phyloP scores from a whole-genome alignment of 2,797 vertebrate species.

The Cetoscarus ocellatus region DNA sequence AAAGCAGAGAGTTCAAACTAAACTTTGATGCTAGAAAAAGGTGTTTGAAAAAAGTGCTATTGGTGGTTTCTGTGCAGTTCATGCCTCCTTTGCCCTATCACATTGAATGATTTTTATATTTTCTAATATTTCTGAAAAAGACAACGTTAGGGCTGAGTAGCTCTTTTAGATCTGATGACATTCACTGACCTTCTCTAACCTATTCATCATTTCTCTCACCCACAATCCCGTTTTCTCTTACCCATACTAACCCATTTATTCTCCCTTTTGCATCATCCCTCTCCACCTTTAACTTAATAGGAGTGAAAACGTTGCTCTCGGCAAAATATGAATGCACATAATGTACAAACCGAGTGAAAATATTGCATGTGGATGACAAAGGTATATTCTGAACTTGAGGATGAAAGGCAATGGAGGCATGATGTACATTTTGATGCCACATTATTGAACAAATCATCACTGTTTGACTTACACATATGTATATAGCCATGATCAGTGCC shows the following conservation, averaged over 20 bases:
- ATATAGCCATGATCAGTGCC: no score
- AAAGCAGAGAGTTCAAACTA: not conserved
- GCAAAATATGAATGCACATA: slow-evolving; percentile 3
- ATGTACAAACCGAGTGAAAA: not conserved
- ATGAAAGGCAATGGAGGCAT: not conserved
- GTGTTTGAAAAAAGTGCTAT: not conserved
- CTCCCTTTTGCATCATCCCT: slow-evolving; percentile 18
- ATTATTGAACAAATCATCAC: not conserved
- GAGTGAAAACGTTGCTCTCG: slow-evolving; percentile 7
- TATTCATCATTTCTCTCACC: slow-evolving; percentile 36
- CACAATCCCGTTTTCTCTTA: slow-evolving; percentile 11
- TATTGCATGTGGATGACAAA: not conserved
- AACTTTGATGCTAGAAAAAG: not conserved
- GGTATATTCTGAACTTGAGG: not conserved
- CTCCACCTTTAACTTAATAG: slow-evolving; percentile 25
- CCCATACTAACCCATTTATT: slow-evolving; percentile 26
- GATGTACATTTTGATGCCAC: not conserved
- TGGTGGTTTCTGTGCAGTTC: not conserved
- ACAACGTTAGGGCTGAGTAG: slow-evolving; percentile 14
- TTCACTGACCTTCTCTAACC: slow-evolving; percentile 45
- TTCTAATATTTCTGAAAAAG: slow-evolving; percentile 19
- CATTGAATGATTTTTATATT: slow-evolving; percentile 10
- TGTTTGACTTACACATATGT: no score
- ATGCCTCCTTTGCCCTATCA: not conserved
- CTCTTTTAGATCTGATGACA: slow-evolving; percentile 33